Evolutionary conservation across 2,888 invertebrate genomes (phyloP), one percentile per base, ranked within the genome.

Genomic region (Atherix ibis): DNA sequence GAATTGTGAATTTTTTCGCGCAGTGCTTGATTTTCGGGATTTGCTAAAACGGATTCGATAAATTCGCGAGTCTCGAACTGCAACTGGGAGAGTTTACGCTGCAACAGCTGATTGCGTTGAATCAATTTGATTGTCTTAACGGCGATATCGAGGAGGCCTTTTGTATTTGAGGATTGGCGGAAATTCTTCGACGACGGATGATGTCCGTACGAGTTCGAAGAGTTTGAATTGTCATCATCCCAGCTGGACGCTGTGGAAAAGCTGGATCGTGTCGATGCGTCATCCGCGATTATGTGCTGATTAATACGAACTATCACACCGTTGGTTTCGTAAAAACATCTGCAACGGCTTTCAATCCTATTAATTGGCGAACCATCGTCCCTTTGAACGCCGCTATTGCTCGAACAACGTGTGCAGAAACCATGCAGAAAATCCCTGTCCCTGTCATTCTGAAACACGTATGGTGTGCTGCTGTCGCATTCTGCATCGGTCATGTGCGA

Each of bases 1-100:
- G 18, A 6, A 5, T 35, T 25, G 22, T 38, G 29, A 14, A 38
- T 38, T 38, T 54, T 53, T 10, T 52, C 48, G 14, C 55, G 51
- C 18, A 57, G 47, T 29, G 53, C 53, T 5, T 47, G 46, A 40
- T 58, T 58, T 40, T 58, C 60, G 3, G 56, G 60, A 47, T 72
- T 70, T 31, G 62, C 67, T 58, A 73, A 56, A 4, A 74, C 67
- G 3, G 68, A 63, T 25, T 68, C 61, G 13, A 76, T 66, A 43
- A 73, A 75, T 37, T 70, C 67, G 4, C 68, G 64, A 0, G 76
- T 75, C 54, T 76, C 74, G 37, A 66, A 60, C 46, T 73, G 71
- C 24, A 76, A 49, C 18, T 65, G 68, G 5, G 68, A 61, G 36
- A 76, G 62, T 44, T 71, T 70, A 39, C 67, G 64, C 45, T 75